Conservation (phyloP, 2,113 vertebrate species). For the Pseudonaja textilis region DNA sequence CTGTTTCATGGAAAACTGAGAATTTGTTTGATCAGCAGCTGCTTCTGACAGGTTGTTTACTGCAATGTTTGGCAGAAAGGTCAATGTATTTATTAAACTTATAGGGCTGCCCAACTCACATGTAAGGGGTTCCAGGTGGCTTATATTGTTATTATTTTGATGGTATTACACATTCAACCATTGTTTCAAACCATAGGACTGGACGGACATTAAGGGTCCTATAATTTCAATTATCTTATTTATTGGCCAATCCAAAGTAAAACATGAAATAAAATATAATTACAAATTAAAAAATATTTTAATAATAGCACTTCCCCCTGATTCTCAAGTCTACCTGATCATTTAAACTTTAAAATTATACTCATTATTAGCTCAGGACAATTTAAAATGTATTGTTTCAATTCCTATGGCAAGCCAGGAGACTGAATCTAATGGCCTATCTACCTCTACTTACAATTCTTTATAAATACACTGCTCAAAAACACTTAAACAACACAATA, state of each 20-base stretch:
- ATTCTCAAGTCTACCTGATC: not conserved
- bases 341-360: not conserved
- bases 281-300: not conserved
- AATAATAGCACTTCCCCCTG: not conserved
- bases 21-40: not conserved
- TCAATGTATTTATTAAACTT: not conserved
- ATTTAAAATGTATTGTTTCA: not conserved
- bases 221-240: not conserved
- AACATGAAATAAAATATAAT: not conserved
- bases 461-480: not conserved
- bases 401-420: not conserved
- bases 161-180: not conserved
- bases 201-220: not conserved
- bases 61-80: not conserved
- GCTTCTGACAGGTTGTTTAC: not conserved
- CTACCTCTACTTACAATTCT: not conserved
- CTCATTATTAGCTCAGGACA: not conserved
- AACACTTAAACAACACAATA: no score
- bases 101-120: no score
- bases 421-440: not conserved
- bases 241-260: not conserved
- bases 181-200: not conserved
- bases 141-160: no score
- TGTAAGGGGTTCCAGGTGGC: no score
- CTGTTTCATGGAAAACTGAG: not conserved